phyloP scores from a whole-genome alignment of 2,888 invertebrate species.

The Kuschelorhynchus macadamiae region DNA sequence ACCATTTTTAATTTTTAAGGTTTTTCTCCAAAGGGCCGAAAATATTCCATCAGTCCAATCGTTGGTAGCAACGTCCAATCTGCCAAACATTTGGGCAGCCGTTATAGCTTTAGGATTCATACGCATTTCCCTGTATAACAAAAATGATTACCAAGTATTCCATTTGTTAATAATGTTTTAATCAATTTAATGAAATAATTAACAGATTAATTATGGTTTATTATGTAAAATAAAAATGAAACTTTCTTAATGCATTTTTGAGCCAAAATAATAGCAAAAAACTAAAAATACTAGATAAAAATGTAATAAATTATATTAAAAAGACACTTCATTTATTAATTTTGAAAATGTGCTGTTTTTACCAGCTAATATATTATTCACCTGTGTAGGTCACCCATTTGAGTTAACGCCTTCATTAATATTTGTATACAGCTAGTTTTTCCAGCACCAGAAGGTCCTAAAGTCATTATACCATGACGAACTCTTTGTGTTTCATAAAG shows the following conservation, averaged over 20 bases:
- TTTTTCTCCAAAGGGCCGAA: conserved; percentile 96
- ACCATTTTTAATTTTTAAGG: conserved; percentile 87
- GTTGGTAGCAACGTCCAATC: conserved; percentile 96
- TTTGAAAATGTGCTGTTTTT: not conserved
- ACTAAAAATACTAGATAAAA: conserved; percentile 15
- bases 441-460: conserved; percentile 95
- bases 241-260: too few species aligned
- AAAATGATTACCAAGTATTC: not conserved
- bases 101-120: conserved; percentile 99
- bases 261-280: too few species aligned
- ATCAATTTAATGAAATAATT: too few species aligned
- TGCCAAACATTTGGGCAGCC: conserved; percentile 97
- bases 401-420: conserved; percentile 91
- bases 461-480: conserved; percentile 95
- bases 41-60: conserved; percentile 99
- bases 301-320: not conserved
- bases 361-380: conserved; percentile 63
- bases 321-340: not conserved
- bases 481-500: conserved; percentile 96
- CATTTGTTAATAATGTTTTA: too few species aligned
- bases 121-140: conserved; percentile 82
- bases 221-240: too few species aligned
- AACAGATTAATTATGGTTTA: too few species aligned
- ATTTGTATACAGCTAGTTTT: conserved; percentile 93
- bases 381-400: conserved; percentile 87